These are phyloP conservation scores for Brienomyrus brachyistius DNA, from an alignment of 2,113 vertebrate species.

Conservation along the genomic window DNA sequence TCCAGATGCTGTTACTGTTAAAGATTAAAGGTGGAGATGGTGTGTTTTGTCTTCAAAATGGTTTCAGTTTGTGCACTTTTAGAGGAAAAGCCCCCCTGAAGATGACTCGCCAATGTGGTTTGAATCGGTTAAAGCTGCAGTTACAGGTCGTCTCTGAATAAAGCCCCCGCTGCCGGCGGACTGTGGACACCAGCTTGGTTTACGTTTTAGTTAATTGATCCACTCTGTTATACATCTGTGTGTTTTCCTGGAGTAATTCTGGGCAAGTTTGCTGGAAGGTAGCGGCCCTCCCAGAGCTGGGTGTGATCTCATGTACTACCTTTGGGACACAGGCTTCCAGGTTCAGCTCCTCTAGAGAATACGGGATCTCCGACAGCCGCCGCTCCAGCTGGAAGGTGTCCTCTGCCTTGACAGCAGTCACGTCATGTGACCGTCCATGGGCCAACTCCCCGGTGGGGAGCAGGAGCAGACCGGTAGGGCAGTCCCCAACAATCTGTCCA, in stretches of 20 bases:
- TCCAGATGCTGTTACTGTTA: background rate
- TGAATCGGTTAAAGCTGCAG: background rate
- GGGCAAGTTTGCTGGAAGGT: background rate
- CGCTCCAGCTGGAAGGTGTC: slow-evolving; percentile 69
- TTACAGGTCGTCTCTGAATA: background rate
- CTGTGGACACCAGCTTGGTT: background rate
- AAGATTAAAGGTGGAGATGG: background rate
- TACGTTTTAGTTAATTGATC: background rate
- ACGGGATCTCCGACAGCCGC: slow-evolving; percentile 58
- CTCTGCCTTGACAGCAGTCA: slow-evolving; percentile 51
- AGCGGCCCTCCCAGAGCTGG: background rate
- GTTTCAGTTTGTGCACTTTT: background rate
- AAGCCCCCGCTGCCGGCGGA: background rate
- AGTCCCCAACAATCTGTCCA: background rate
- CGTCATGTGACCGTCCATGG: slow-evolving; percentile 60
- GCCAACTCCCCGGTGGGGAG: slow-evolving; percentile 60
- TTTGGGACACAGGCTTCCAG: slow-evolving; percentile 57
- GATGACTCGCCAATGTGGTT: background rate
- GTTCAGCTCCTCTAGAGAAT: slow-evolving; percentile 65
- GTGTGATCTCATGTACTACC: background rate
- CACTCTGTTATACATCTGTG: background rate
- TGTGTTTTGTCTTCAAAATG: background rate
- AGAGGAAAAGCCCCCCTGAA: background rate
- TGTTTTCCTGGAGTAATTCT: background rate
- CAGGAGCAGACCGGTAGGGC: slow-evolving; percentile 70